A percentile compares a stretch with the other conserved stretches of the same genome.
These are phyloP conservation scores for Trilocha varians DNA, from an alignment of 2,888 invertebrate species.

Conservation along the genomic window DNA sequence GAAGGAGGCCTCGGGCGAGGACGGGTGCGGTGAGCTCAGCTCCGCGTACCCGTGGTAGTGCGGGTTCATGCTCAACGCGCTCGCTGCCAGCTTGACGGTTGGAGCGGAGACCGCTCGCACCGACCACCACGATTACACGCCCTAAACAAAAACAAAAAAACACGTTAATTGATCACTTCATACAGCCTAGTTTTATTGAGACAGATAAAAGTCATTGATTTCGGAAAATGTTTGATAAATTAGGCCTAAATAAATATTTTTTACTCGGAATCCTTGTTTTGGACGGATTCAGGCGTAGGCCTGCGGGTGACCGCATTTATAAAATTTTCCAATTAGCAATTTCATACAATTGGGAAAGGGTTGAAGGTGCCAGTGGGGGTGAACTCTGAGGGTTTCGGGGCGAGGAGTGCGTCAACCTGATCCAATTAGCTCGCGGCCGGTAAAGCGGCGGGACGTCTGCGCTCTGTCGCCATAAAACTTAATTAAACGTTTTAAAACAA, in stretches of 20 bases:
- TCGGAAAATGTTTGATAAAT: background rate
- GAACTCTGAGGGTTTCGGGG: conserved; percentile 27
- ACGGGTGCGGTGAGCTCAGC: conserved; percentile 84
- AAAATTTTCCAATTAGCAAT: conserved; percentile 74
- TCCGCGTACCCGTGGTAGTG: conserved; percentile 90
- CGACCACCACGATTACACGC: conserved; percentile 68
- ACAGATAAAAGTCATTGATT: background rate
- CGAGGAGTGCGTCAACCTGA: conserved; percentile 66
- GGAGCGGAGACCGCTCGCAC: conserved; percentile 69
- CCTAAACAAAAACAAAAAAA: conserved; percentile 38
- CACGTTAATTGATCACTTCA: background rate
- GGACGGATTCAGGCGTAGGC: conserved; percentile 42
- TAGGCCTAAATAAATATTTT: conserved; percentile 17
- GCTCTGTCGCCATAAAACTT: conserved; percentile 74
- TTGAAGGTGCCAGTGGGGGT: conserved; percentile 32
- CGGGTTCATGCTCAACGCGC: conserved; percentile 91
- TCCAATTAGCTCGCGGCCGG: conserved; percentile 73
- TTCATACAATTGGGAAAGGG: conserved; percentile 70
- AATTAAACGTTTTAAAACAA: conserved; percentile 76
- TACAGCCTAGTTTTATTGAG: background rate
- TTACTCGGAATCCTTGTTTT: conserved; percentile 32
- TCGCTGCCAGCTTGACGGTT: conserved; percentile 90
- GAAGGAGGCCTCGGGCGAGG: conserved; percentile 82
- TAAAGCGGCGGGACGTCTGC: conserved; percentile 63
- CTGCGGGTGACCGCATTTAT: conserved; percentile 67